A percentile compares a stretch with the other conserved stretches of the same genome.
Conservation (phyloP, 2,888 invertebrate species). For the Tuta absoluta region DNA sequence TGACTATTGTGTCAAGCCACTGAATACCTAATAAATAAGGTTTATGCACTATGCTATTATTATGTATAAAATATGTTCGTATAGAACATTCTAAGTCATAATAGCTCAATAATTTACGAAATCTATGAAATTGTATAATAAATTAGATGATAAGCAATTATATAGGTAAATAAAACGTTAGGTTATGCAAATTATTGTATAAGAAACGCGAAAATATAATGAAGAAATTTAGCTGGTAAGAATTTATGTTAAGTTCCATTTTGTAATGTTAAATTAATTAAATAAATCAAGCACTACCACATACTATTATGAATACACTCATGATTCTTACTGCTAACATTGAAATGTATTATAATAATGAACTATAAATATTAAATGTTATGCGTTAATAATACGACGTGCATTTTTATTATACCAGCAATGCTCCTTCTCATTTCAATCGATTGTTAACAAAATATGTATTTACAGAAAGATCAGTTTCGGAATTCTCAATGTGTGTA, state of each 20-base stretch:
- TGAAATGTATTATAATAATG: slow-evolving; percentile 82
- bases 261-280: slow-evolving; percentile 77
- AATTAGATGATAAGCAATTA: slow-evolving; percentile 62
- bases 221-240: slow-evolving; percentile 54
- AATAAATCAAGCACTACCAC: slow-evolving; percentile 76
- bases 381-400: slow-evolving; percentile 84
- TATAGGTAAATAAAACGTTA: slow-evolving; percentile 46
- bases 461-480: no score
- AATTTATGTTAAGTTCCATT: slow-evolving; percentile 69
- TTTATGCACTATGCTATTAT: slow-evolving; percentile 67
- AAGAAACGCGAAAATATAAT: slow-evolving; percentile 60
- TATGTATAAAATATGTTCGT: slow-evolving; percentile 49
- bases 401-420: slow-evolving; percentile 57
- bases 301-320: slow-evolving; percentile 78
- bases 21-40: slow-evolving; percentile 49
- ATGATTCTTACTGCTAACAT: slow-evolving; percentile 80
- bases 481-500: no score
- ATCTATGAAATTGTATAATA: slow-evolving; percentile 66
- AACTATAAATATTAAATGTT: slow-evolving; percentile 84
- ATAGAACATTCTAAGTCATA: slow-evolving; percentile 53
- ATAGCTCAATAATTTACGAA: slow-evolving; percentile 76
- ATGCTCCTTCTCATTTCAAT: background rate
- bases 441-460: background rate
- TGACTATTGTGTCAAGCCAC: slow-evolving; percentile 52
- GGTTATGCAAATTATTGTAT: slow-evolving; percentile 38